phyloP scores from a whole-genome alignment of 2,888 invertebrate species.

The Rosalia funebris region DNA sequence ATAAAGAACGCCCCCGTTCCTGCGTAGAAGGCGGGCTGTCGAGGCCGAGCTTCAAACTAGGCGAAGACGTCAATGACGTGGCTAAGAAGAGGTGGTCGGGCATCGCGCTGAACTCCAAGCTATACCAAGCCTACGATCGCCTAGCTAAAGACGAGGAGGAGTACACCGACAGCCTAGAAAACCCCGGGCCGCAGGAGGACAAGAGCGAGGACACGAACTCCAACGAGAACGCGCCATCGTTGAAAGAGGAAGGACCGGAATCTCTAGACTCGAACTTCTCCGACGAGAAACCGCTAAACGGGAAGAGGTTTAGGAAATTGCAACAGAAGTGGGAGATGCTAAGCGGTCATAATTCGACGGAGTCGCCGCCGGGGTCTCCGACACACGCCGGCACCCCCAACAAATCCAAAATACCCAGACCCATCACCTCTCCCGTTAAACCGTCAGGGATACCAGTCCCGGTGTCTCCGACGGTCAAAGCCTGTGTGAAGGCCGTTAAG shows the following conservation, averaged over 20 bases:
- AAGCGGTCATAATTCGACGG: slow-evolving; percentile 67
- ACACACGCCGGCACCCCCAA: slow-evolving; percentile 50
- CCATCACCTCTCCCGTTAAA: slow-evolving; percentile 77
- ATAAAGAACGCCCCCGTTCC: slow-evolving; percentile 73
- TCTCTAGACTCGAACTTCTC: slow-evolving; percentile 59
- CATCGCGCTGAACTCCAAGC: slow-evolving; percentile 75
- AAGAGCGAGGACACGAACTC: slow-evolving; percentile 40
- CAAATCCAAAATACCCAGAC: slow-evolving; percentile 80
- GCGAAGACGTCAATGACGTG: slow-evolving; percentile 61
- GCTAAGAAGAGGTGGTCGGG: slow-evolving; percentile 79
- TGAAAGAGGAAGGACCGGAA: slow-evolving; percentile 56
- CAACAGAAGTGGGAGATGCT: slow-evolving; percentile 86
- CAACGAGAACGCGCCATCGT: slow-evolving; percentile 40
- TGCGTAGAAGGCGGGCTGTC: slow-evolving; percentile 70
- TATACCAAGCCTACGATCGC: slow-evolving; percentile 78
- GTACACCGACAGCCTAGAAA: slow-evolving; percentile 80
- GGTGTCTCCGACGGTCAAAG: slow-evolving; percentile 51
- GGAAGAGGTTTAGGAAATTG: slow-evolving; percentile 77
- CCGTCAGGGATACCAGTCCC: slow-evolving; percentile 71
- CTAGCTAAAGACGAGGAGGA: slow-evolving; percentile 75
- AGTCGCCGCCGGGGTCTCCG: slow-evolving; percentile 61
- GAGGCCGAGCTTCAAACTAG: slow-evolving; percentile 59
- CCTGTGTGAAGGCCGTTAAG: slow-evolving; percentile 58
- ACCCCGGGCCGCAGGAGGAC: slow-evolving; percentile 50
- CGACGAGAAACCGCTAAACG: slow-evolving; percentile 66